A percentile compares a stretch with the other conserved stretches of the same genome.
phyloP scores from a whole-genome alignment of 2,888 invertebrate genomes.

The Cataglyphis albicans region DNA sequence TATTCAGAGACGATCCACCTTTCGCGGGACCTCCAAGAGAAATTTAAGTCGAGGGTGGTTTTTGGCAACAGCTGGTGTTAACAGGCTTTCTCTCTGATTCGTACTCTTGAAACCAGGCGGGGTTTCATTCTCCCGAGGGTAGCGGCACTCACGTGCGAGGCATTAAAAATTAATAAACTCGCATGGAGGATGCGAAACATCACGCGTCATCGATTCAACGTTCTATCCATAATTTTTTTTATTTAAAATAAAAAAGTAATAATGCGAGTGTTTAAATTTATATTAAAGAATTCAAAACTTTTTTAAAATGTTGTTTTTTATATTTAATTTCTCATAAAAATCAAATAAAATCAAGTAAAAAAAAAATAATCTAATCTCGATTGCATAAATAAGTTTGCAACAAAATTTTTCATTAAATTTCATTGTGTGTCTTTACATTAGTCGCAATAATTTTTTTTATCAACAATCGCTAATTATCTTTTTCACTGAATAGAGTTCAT shows the following conservation, averaged over 20 bases:
- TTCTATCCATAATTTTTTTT: background rate
- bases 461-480: slow-evolving; percentile 40
- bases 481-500: slow-evolving; percentile 51
- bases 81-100: slow-evolving; percentile 73
- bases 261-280: background rate
- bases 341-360: background rate
- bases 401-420: background rate
- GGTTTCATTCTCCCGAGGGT: slow-evolving; percentile 59
- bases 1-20: slow-evolving; percentile 61
- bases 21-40: slow-evolving; percentile 57
- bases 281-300: background rate
- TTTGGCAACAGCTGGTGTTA: slow-evolving; percentile 80
- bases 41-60: slow-evolving; percentile 69
- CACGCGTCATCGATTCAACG: slow-evolving; percentile 38
- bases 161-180: slow-evolving; percentile 70
- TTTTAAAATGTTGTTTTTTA: background rate
- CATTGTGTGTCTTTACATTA: slow-evolving; percentile 5
- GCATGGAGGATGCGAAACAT: slow-evolving; percentile 34
- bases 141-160: slow-evolving; percentile 43
- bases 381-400: background rate
- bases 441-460: slow-evolving; percentile 49
- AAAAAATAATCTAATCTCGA: background rate
- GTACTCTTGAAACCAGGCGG: slow-evolving; percentile 63
- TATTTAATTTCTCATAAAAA: background rate
- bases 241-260: background rate